These are phyloP conservation scores for Dreissena polymorpha DNA, from an alignment of 1,140 invertebrate species.

Conservation along the genomic window DNA sequence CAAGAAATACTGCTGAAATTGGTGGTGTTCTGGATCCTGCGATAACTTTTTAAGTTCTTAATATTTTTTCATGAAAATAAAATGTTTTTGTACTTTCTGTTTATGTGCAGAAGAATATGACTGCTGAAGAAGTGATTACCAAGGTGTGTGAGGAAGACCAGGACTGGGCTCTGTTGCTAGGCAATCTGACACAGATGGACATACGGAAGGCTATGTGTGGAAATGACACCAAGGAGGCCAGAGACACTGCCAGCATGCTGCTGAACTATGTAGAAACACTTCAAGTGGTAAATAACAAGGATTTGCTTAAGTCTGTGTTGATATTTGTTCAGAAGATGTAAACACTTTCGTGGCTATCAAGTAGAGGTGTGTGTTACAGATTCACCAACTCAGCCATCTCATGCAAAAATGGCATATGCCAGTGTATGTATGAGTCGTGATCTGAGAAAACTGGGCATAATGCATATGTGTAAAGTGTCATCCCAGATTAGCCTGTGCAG, in stretches of 20 bases:
- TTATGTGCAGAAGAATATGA: neutral
- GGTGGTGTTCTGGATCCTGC: too few relatives aligned
- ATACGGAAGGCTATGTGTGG: conserved; percentile 10
- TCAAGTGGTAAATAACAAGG: neutral
- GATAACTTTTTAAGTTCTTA: too few relatives aligned
- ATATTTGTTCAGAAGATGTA: neutral
- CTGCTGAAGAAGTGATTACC: conserved; percentile 11
- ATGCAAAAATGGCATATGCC: neutral
- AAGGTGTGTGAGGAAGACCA: neutral
- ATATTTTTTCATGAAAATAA: too few relatives aligned
- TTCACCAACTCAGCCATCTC: neutral
- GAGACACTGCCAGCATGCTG: conserved; percentile 13
- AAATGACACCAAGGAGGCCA: neutral
- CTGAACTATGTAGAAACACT: conserved; percentile 16
- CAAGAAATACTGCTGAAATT: too few relatives aligned
- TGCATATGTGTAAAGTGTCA: neutral
- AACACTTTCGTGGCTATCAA: neutral
- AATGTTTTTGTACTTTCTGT: too few relatives aligned
- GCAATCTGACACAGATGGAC: too few relatives aligned
- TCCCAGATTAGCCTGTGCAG: neutral
- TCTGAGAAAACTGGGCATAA: too few relatives aligned
- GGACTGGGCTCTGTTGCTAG: too few relatives aligned
- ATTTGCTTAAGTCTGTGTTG: neutral
- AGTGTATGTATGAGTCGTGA: too few relatives aligned
- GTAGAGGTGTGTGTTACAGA: too few relatives aligned